These are phyloP conservation scores for Chaetodon trifasciatus DNA, from an alignment of 2,797 vertebrate species.

Conservation along the genomic window DNA sequence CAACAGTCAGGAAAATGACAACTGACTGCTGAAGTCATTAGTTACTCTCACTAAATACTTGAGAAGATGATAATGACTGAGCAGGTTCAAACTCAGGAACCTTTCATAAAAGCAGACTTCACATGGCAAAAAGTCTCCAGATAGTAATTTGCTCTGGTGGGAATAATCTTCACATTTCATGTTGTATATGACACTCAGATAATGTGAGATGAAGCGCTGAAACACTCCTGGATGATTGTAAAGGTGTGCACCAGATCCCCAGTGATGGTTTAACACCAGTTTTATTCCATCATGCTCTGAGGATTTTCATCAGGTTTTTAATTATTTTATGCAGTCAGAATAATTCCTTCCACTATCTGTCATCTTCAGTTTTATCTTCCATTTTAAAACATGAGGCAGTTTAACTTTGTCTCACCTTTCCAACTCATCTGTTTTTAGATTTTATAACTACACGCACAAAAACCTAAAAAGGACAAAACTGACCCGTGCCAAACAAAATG, in stretches of 20 bases:
- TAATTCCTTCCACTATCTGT: neutral
- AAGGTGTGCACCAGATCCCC: too few species aligned
- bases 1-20: neutral
- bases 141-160: neutral
- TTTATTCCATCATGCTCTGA: neutral
- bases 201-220: neutral
- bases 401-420: neutral
- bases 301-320: neutral
- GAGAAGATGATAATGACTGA: too few species aligned
- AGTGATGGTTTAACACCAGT: neutral
- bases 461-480: neutral
- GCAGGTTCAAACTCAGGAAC: too few species aligned
- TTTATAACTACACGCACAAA: neutral
- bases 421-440: neutral
- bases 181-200: neutral
- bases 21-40: too few species aligned
- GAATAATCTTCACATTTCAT: neutral
- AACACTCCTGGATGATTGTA: neutral
- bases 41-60: neutral
- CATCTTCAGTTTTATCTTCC: neutral
- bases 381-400: neutral
- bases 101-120: neutral
- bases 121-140: too few species aligned
- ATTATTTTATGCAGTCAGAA: neutral
- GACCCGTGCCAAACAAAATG: slow-evolving; percentile 87